Evolutionary conservation across 1,140 invertebrate genomes (phyloP), one percentile per base, ranked within the genome.

Genomic region (Hermatobates lingyangjiaoensis): DNA sequence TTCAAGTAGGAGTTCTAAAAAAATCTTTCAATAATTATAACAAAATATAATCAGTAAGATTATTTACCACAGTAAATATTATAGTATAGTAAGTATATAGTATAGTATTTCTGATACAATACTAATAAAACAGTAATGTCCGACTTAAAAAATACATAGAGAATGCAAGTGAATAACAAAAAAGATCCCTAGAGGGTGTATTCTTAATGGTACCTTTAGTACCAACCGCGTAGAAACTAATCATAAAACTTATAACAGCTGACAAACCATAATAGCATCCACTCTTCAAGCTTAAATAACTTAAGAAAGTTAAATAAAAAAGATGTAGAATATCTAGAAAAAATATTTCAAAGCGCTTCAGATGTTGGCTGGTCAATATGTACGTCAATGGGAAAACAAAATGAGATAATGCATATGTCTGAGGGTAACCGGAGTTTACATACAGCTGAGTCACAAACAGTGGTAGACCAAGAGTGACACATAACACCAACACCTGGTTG

Each of bases 91-190:
- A n/a, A n/a, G n/a, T n/a, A n/a, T n/a, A n/a, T n/a, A n/a, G n/a
- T n/a, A n/a, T n/a, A n/a, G n/a, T n/a, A n/a, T n/a, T n/a, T n/a
- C n/a, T n/a, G n/a, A n/a, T n/a, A n/a, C n/a, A n/a, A n/a, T n/a
- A n/a, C n/a, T n/a, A n/a, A n/a, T n/a, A n/a, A n/a, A n/a, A n/a
- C n/a, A n/a, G n/a, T n/a, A n/a, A n/a, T n/a, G 53, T 51, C 44
- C 45, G 42, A n/a, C 46, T 47, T 30, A 54, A 40, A 24, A 54
- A 54, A 48, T 54, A 54, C 20, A 54, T 45, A 40, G 53, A 54
- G 30, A 54, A 54, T 18, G 53, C 51, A 10, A 54, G 23, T 20
- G 53, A 38, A 42, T 54, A 54, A n/a, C 49, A 50, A 34, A 54
- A 54, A 30, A 54, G 40, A 48, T 50, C 53, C 26, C 45, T 51